Conservation (phyloP, 2,888 invertebrate species). For the Brachypalpus laphriformis region DNA sequence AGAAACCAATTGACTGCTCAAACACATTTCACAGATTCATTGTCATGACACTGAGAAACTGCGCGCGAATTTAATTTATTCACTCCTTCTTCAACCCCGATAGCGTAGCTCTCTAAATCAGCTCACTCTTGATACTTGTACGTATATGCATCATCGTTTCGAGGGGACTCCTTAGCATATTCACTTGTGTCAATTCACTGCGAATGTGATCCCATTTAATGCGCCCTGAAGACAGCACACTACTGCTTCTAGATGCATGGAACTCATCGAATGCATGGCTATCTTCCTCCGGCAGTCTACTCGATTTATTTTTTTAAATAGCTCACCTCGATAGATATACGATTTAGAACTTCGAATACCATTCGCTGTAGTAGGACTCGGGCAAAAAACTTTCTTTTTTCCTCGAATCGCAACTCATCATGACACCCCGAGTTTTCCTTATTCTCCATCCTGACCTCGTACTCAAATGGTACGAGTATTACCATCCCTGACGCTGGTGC, state of each 20-base stretch:
- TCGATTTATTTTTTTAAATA: background rate
- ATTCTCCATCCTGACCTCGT: background rate
- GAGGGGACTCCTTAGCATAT: background rate
- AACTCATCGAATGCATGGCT: conserved; percentile 40
- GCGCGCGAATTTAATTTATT: conserved; percentile 35
- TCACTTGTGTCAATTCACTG: conserved; percentile 28
- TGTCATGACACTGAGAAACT: conserved; percentile 36
- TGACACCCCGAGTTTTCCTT: conserved; percentile 42
- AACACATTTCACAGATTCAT: conserved; percentile 36
- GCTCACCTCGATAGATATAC: conserved; percentile 47
- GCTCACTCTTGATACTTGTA: conserved; percentile 19
- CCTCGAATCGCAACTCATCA: conserved; percentile 65
- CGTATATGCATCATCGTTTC: conserved; percentile 19
- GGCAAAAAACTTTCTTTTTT: background rate
- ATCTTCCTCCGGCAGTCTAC: conserved; percentile 33
- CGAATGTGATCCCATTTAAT: conserved; percentile 16
- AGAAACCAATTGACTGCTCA: conserved; percentile 45
- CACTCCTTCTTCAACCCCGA: background rate
- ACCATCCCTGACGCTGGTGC: conserved; percentile 15
- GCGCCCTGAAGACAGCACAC: background rate
- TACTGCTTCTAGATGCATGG: background rate
- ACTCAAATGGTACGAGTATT: conserved; percentile 52
- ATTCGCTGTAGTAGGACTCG: too few species aligned
- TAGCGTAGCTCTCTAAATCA: conserved; percentile 16
- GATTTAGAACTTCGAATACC: conserved; percentile 13